phyloP scores from a whole-genome alignment of 1,140 invertebrate species.

The Drosophila subpulchrella region DNA sequence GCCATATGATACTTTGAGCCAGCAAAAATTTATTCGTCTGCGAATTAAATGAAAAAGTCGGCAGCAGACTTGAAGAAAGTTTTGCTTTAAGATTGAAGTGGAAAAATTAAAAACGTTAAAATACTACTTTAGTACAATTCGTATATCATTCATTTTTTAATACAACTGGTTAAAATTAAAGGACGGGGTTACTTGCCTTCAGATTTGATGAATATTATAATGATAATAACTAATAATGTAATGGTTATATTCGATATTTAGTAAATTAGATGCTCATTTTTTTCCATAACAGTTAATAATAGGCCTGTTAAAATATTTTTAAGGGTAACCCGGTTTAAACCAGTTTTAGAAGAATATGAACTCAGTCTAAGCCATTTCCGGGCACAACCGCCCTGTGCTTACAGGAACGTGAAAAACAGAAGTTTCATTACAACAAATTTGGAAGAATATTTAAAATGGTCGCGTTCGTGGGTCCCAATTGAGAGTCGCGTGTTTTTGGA shows the following conservation, averaged over 20 bases:
- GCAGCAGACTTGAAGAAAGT: not conserved
- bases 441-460: constrained; percentile 29
- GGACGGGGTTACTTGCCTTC: too few relatives aligned
- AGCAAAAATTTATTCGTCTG: not conserved
- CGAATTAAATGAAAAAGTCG: not conserved
- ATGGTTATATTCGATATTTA: too few relatives aligned
- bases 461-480: constrained; percentile 45
- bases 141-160: too few relatives aligned
- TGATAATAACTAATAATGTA: too few relatives aligned
- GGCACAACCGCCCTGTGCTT: constrained; percentile 9
- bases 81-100: not conserved
- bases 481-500: constrained; percentile 24
- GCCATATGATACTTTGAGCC: not conserved
- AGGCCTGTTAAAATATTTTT: not conserved
- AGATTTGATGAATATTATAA: too few relatives aligned
- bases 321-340: not conserved
- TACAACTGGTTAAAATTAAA: too few relatives aligned
- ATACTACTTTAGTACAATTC: not conserved
- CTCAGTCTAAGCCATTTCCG: not conserved
- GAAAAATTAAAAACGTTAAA: not conserved
- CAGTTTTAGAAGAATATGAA: not conserved
- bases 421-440: constrained; percentile 17
- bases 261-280: too few relatives aligned
- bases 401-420: constrained; percentile 54
- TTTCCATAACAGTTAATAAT: too few relatives aligned